Percentiles rank a stretch among this genome's conserved stretches.
phyloP scores from a whole-genome alignment of 2,113 vertebrate genomes.

The Mixornis gularis region DNA sequence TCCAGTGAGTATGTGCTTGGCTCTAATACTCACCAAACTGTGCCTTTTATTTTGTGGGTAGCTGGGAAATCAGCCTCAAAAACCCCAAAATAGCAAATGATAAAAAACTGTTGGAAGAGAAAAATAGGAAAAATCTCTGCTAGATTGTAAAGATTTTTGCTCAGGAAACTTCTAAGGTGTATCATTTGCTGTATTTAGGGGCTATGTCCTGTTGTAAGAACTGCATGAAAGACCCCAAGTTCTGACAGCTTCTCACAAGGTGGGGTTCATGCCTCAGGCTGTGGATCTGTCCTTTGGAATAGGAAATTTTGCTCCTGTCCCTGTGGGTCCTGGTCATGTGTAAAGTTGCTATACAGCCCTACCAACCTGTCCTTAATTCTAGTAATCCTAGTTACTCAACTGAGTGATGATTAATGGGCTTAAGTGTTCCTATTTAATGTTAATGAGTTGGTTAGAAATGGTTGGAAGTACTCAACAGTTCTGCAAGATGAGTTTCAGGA shows the following conservation, averaged over 20 bases:
- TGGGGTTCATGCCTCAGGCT: not conserved
- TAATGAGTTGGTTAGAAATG: not conserved
- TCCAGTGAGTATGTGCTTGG: conserved; percentile 83
- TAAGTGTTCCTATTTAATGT: not conserved
- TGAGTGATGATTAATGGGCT: not conserved
- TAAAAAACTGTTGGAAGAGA: not conserved
- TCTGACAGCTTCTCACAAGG: not conserved
- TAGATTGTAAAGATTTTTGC: not conserved
- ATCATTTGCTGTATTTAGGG: not conserved
- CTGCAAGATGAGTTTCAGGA: not conserved
- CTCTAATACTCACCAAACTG: not conserved
- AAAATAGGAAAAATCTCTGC: not conserved
- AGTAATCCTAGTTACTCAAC: not conserved
- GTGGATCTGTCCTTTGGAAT: not conserved
- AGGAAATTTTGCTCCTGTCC: not conserved
- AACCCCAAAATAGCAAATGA: not conserved
- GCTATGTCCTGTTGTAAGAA: not conserved
- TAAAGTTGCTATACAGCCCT: not conserved
- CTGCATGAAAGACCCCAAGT: not conserved
- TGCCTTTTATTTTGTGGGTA: not conserved
- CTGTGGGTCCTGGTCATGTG: not conserved
- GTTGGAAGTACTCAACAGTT: not conserved
- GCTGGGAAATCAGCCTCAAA: not conserved
- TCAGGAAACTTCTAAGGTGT: not conserved
- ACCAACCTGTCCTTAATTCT: not conserved